phyloP scores from a whole-genome alignment of 2,797 vertebrate species.

The Molossus alvarezi region DNA sequence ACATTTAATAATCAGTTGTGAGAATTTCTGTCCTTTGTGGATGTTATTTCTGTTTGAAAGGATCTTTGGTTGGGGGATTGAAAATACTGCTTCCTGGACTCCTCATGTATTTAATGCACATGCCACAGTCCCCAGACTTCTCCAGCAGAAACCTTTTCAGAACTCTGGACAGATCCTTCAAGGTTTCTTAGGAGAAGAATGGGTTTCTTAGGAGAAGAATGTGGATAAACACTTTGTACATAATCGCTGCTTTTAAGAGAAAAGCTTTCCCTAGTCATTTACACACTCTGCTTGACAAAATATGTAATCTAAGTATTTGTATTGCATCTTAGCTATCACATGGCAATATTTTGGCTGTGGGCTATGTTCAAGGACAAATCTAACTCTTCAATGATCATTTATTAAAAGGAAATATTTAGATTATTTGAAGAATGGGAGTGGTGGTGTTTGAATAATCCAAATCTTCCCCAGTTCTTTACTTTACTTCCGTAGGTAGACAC shows the following conservation, averaged over 20 bases:
- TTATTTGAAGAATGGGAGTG: background rate
- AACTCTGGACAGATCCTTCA: slow-evolving; percentile 91
- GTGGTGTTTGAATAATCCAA: background rate
- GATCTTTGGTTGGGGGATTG: background rate
- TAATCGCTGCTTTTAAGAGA: background rate
- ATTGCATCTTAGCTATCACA: background rate
- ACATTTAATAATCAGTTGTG: slow-evolving; percentile 24
- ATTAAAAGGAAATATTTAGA: background rate
- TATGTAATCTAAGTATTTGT: background rate
- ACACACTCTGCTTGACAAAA: background rate
- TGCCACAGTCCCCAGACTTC: background rate
- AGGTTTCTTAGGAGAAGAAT: background rate
- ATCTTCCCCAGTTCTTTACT: background rate
- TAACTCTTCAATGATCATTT: slow-evolving; percentile 21
- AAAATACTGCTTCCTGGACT: slow-evolving; percentile 46
- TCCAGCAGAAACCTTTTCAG: slow-evolving; percentile 85
- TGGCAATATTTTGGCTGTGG: background rate
- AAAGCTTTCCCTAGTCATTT: slow-evolving; percentile 32
- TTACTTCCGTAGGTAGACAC: background rate
- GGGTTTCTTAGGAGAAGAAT: background rate
- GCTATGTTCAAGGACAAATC: background rate
- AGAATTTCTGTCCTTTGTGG: background rate
- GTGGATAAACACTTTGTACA: background rate
- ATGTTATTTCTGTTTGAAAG: background rate
- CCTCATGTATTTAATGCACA: background rate